Conservation (phyloP, 1,140 invertebrate genomes). For the Whitmania pigra region DNA sequence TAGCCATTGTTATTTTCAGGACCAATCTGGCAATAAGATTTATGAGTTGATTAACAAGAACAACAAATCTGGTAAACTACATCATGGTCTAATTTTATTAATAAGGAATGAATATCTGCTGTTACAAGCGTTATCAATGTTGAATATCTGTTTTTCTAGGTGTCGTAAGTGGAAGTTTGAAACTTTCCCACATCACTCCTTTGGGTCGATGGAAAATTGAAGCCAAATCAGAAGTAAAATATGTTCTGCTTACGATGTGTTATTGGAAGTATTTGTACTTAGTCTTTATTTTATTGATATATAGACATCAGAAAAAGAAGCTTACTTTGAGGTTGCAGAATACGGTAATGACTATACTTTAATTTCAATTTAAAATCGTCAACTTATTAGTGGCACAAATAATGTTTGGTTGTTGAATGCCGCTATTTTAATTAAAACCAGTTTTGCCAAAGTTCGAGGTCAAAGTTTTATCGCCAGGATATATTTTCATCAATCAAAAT, state of each 20-base stretch:
- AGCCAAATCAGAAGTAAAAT: neutral
- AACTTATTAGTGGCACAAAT: too few species aligned
- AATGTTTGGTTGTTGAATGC: too few species aligned
- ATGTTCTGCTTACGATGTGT: too few species aligned
- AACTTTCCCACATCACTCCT: conserved; percentile 3
- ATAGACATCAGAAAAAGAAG: too few species aligned
- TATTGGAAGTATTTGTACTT: too few species aligned
- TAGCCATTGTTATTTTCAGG: neutral
- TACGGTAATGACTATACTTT: too few species aligned
- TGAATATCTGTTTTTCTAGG: neutral
- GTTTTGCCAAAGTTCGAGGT: too few species aligned
- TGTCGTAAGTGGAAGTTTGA: neutral
- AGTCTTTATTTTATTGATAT: too few species aligned
- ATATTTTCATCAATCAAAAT: too few species aligned
- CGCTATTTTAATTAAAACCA: neutral
- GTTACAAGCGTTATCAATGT: neutral
- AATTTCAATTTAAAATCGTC: too few species aligned
- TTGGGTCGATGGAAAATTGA: conserved; percentile 1
- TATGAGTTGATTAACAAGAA: neutral
- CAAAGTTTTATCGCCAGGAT: too few species aligned
- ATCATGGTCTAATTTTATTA: neutral
- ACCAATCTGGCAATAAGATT: conserved; percentile 1
- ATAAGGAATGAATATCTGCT: neutral
- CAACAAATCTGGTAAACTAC: neutral
- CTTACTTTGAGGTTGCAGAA: too few species aligned